Base-by-base conservation (phyloP, 2,888 invertebrate genomes). In the Phoronis australis region DNA sequence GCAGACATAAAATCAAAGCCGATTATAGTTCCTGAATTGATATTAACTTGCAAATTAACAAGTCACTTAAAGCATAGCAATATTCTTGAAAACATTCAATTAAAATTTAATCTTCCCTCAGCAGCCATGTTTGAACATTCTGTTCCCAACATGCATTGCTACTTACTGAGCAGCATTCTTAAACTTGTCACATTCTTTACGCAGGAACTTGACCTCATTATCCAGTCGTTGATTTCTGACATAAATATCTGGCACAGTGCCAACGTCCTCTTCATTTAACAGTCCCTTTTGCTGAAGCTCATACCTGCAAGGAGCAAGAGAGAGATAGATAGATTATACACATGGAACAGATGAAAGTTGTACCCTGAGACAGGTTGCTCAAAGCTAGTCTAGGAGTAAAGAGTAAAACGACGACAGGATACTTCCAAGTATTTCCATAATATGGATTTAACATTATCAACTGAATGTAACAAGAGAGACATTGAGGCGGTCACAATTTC, bases 181-280 rank as follows among this genome's bases (percentile, higher is more conserved):
- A 56, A 66, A 77, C 50, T 72, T 71, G 38, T 62, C 59, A 5
- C 69, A 66, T 48, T 77, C 75, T 12, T 56, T 57, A 50, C 69
- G 64, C 20, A 72, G 57, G 47, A 70, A 65, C 51, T 71, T 71
- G 45, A 75, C 60, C 48, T 77, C 69, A 46, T 67, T 64, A 43
- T 74, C 71, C 4, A 77, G 64, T 25, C 65, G 60, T 48, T 73
- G 68, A 57, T 76, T 75, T 20, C 66, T 55, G 15, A 62, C 61
- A 55, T 76, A 77, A 35, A 75, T 61, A 54, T 77, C 76, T 0
- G 75, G 75, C 6, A 75, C 73, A 20, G 69, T 55, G 5, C 68
- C 70, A 4, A 71, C 58, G 47, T 73, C 68, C 27, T 71, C 70
- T 18, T 65, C 62, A 43, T 68, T 64, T 25, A 77, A 55, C 23